Conservation (phyloP, 2,888 invertebrate species). For the Arctia plantaginis region DNA sequence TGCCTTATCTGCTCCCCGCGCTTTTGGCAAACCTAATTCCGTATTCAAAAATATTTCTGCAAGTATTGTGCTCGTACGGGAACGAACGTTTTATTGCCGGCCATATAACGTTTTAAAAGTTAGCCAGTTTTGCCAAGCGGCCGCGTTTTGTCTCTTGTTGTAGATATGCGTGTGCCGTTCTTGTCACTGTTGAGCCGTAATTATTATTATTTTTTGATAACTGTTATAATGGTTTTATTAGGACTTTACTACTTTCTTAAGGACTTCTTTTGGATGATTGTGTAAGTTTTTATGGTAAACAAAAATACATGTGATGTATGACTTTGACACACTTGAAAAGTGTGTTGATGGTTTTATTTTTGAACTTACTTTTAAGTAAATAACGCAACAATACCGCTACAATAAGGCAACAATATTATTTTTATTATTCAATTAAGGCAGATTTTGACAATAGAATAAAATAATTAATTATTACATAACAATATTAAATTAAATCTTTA, state of each 20-base stretch:
- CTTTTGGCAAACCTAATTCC: slow-evolving; percentile 86
- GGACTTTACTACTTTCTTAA: slow-evolving; percentile 65
- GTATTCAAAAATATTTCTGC: slow-evolving; percentile 87
- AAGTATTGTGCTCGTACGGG: slow-evolving; percentile 85
- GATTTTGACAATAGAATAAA: background rate
- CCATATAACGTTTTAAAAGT: slow-evolving; percentile 87
- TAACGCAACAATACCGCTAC: background rate
- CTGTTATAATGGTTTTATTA: slow-evolving; percentile 64
- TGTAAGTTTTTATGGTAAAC: slow-evolving; percentile 41
- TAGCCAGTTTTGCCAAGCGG: slow-evolving; percentile 78
- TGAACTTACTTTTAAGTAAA: background rate
- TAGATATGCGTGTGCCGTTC: slow-evolving; percentile 60
- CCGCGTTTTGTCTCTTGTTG: slow-evolving; percentile 63
- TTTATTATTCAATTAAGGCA: too few relatives aligned
- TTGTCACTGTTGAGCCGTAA: slow-evolving; percentile 72
- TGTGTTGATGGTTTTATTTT: background rate
- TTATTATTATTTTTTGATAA: slow-evolving; percentile 81
- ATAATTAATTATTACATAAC: background rate
- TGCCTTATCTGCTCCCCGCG: slow-evolving; percentile 86
- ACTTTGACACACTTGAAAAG: slow-evolving; percentile 34
- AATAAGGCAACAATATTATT: too few relatives aligned
- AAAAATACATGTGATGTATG: slow-evolving; percentile 41
- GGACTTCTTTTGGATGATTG: slow-evolving; percentile 43
- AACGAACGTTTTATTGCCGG: slow-evolving; percentile 84
- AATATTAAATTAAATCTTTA: background rate